A percentile compares a stretch with the other conserved stretches of the same genome.
Evolutionary conservation across 2,888 invertebrate genomes (phyloP).

Genomic region (Alloscopus bannaensis): DNA sequence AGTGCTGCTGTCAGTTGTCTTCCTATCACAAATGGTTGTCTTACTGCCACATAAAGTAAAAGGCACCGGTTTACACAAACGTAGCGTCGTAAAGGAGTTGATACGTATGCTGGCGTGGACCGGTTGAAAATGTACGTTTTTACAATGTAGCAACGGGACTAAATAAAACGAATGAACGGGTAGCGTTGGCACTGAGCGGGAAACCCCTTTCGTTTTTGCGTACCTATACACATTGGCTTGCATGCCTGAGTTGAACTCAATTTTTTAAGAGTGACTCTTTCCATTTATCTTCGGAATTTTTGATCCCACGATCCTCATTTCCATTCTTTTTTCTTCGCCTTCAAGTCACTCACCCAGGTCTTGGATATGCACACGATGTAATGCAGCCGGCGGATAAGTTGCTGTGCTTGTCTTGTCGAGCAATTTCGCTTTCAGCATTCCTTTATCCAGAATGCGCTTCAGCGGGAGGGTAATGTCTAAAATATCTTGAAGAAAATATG

Average conservation of each 20-base stretch:
- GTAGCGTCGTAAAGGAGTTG: too few species aligned
- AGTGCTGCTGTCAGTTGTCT: constrained; percentile 14
- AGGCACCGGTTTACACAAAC: neutral
- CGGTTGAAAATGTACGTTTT: too few species aligned
- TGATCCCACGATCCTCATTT: constrained; percentile 43
- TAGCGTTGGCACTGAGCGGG: constrained; percentile 19
- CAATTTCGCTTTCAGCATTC: too few species aligned
- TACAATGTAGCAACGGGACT: neutral
- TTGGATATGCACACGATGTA: too few species aligned
- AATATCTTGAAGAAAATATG: too few species aligned
- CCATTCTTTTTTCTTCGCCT: constrained; percentile 25
- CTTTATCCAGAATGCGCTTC: too few species aligned
- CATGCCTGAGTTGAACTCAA: constrained; percentile 58
- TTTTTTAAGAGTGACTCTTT: constrained; percentile 62
- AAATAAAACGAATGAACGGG: constrained; percentile 15
- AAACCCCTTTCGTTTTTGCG: neutral
- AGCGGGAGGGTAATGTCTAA: too few species aligned
- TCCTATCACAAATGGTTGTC: constrained; percentile 3
- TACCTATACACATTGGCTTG: constrained; percentile 33
- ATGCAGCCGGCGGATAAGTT: too few species aligned
- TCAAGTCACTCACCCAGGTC: too few species aligned
- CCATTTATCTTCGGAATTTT: constrained; percentile 58
- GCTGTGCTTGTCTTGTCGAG: too few species aligned
- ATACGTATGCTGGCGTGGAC: too few species aligned
- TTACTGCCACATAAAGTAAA: constrained; percentile 8